These are phyloP conservation scores for Cisticola juncidis DNA, from an alignment of 2,113 vertebrate species.

Conservation along the genomic window DNA sequence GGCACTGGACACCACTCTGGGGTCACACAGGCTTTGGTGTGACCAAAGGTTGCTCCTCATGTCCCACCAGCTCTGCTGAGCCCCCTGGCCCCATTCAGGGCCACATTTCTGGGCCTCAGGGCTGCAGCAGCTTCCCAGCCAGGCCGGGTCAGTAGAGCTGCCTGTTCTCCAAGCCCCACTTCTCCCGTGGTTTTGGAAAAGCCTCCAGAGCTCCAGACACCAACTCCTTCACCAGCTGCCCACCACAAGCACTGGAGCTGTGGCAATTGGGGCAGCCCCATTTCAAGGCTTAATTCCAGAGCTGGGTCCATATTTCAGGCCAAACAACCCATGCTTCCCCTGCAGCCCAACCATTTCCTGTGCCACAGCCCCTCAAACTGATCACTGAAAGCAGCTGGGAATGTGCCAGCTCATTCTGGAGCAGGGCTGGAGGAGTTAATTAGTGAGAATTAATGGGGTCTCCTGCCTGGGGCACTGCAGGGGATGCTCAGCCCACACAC, in stretches of 20 bases:
- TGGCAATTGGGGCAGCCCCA: not conserved
- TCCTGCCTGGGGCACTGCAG: not conserved
- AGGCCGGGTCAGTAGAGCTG: not conserved
- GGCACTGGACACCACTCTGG: rapidly evolving
- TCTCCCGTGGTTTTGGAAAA: not conserved
- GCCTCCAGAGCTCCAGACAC: not conserved
- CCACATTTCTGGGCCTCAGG: rapidly evolving
- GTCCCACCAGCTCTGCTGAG: not conserved
- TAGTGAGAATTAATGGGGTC: not conserved
- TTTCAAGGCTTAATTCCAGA: not conserved
- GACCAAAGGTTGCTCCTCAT: not conserved
- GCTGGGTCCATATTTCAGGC: not conserved
- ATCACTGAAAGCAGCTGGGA: not conserved
- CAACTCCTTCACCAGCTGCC: not conserved
- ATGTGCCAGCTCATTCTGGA: not conserved
- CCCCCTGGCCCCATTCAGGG: rapidly evolving
- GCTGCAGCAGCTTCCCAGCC: not conserved
- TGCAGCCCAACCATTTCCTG: not conserved
- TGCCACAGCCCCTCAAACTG: not conserved
- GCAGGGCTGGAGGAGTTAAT: not conserved
- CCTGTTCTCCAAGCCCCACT: not conserved
- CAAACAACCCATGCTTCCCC: rapidly evolving
- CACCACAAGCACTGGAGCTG: not conserved
- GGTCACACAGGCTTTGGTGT: not conserved
- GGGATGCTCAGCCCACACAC: not conserved